A percentile compares a stretch with the other conserved stretches of the same genome.
These are phyloP conservation scores for Anadara kagoshimensis DNA, from an alignment of 1,140 invertebrate species.

Conservation along the genomic window DNA sequence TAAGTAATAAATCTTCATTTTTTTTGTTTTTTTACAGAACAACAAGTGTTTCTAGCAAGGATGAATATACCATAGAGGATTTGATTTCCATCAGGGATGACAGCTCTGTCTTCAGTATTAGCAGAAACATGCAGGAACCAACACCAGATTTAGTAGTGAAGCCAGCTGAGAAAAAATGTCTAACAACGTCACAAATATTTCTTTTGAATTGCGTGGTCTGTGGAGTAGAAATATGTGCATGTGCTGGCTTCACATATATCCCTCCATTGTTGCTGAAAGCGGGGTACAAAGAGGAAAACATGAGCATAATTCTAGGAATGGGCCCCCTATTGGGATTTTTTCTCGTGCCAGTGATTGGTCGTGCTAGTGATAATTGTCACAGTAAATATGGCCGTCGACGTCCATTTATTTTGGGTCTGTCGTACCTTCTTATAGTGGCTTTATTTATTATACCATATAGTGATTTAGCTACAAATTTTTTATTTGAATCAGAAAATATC, in stretches of 20 bases:
- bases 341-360: slow-evolving; percentile 74
- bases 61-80: too few species aligned
- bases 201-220: slow-evolving; percentile 75
- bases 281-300: slow-evolving; percentile 74
- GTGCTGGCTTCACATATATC: slow-evolving; percentile 76
- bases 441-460: slow-evolving; percentile 71
- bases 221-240: slow-evolving; percentile 75
- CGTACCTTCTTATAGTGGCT: slow-evolving; percentile 69
- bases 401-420: slow-evolving; percentile 75
- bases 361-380: slow-evolving; percentile 73
- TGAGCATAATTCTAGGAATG: slow-evolving; percentile 73
- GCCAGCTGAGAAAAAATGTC: too few species aligned
- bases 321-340: slow-evolving; percentile 74
- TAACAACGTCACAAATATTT: slow-evolving; percentile 56
- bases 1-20: too few species aligned
- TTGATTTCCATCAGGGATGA: too few species aligned
- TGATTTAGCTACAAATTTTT: slow-evolving; percentile 51
- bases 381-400: slow-evolving; percentile 73
- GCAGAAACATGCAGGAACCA: too few species aligned
- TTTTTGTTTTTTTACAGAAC: too few species aligned
- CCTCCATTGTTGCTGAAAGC: slow-evolving; percentile 76
- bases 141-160: too few species aligned
- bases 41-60: too few species aligned
- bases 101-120: too few species aligned
- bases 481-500: slow-evolving; percentile 48